phyloP scores from a whole-genome alignment of 2,797 vertebrate genomes.

The Paedocypris micromegethes region DNA sequence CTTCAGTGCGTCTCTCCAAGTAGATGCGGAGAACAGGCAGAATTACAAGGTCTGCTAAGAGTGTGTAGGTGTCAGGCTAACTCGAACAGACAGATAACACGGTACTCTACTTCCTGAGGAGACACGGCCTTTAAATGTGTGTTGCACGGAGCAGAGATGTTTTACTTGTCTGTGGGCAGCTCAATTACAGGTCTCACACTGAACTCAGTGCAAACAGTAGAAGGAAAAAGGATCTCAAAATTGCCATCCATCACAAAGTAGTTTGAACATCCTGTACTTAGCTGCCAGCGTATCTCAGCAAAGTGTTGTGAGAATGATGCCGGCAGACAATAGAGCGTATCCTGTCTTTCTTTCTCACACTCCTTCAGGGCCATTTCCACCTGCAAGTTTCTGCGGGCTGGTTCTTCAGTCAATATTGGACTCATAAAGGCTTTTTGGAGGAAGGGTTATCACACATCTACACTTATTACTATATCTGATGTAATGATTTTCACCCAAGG shows the following conservation, averaged over 20 bases:
- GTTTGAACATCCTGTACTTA: conserved; percentile 7
- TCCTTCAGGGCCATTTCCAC: conserved; percentile 5
- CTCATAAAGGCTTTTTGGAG: neutral
- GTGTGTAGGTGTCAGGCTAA: neutral
- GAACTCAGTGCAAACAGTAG: neutral
- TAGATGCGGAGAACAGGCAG: neutral
- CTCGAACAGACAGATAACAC: conserved; percentile 11
- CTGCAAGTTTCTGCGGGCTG: conserved; percentile 11
- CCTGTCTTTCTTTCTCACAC: conserved; percentile 2
- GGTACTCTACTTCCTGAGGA: neutral
- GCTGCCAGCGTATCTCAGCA: conserved; percentile 1
- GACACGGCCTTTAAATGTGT: neutral
- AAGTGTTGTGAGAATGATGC: conserved; percentile 25
- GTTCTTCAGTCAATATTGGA: conserved; percentile 23
- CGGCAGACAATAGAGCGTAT: conserved; percentile 8
- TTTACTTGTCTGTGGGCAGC: neutral
- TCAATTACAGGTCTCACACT: neutral
- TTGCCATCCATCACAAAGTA: conserved; percentile 14
- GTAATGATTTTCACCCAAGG: neutral
- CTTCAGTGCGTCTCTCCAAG: neutral
- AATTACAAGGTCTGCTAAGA: neutral
- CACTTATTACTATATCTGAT: conserved; percentile 21
- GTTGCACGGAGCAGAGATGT: neutral
- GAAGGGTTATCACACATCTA: conserved; percentile 1
- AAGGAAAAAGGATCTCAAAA: conserved; percentile 12